Percentiles rank a stretch among this genome's conserved stretches.
Evolutionary conservation across 2,888 invertebrate species (phyloP).

Genomic region (Scaptomyza reducta): DNA sequence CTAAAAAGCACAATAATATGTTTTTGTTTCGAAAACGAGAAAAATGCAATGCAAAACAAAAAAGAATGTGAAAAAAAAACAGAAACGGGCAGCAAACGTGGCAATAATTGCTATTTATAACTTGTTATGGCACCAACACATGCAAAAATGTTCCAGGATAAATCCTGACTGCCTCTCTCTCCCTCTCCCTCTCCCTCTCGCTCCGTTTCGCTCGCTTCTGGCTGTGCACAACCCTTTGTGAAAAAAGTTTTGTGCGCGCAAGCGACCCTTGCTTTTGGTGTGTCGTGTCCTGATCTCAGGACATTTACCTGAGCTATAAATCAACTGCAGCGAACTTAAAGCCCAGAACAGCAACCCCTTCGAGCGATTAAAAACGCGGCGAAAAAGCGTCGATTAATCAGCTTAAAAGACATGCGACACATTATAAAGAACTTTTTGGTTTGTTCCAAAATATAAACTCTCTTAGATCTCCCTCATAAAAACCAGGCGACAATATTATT

Average conservation of each 20-base stretch:
- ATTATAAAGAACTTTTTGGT: not conserved
- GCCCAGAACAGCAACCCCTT: constrained; percentile 7
- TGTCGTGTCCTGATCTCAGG: constrained; percentile 76
- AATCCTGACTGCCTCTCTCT: constrained; percentile 12
- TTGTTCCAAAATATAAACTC: not conserved
- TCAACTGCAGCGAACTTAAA: constrained; percentile 58
- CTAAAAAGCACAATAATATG: constrained; percentile 74
- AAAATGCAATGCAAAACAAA: constrained; percentile 27
- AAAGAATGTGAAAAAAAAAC: constrained; percentile 10
- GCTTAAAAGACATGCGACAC: constrained; percentile 18
- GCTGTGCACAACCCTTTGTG: constrained; percentile 69
- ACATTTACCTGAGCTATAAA: constrained; percentile 76
- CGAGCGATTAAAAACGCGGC: constrained; percentile 38
- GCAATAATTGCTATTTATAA: constrained; percentile 78
- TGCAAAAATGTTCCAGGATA: constrained; percentile 62
- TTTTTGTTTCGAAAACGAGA: constrained; percentile 63
- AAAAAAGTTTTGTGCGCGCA: constrained; percentile 34
- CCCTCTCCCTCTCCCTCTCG: not conserved
- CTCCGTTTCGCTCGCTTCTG: no score
- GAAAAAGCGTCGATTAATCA: constrained; percentile 39
- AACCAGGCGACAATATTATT: constrained; percentile 29
- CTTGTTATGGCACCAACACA: constrained; percentile 77
- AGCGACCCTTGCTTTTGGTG: constrained; percentile 42
- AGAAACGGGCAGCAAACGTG: constrained; percentile 41
- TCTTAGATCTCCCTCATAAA: not conserved